Evolutionary conservation across 2,797 vertebrate genomes (phyloP).

Genomic region (Lithobates sylvaticus): DNA sequence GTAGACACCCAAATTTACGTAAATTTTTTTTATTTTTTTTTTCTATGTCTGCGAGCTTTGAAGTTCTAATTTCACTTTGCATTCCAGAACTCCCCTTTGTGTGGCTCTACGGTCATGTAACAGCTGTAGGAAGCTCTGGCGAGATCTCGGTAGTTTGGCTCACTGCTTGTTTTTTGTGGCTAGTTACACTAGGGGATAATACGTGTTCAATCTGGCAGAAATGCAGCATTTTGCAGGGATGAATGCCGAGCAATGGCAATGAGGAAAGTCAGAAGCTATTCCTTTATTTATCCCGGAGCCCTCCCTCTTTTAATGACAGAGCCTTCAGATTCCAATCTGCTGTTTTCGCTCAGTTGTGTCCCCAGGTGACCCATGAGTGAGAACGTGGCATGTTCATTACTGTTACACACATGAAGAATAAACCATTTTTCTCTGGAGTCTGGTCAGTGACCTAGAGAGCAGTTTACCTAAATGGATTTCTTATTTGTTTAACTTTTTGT

Average conservation of each 20-base stretch:
- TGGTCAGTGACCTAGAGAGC: not conserved
- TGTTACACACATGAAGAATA: not conserved
- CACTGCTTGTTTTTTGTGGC: conserved; percentile 39
- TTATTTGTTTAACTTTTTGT: not conserved
- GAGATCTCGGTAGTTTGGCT: conserved; percentile 42
- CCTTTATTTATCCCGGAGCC: not conserved
- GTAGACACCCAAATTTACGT: not conserved
- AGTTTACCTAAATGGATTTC: not conserved
- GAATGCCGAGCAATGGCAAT: conserved; percentile 17
- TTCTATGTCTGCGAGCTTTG: not conserved
- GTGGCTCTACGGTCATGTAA: conserved; percentile 28
- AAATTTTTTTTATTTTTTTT: not conserved
- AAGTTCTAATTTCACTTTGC: conserved; percentile 1
- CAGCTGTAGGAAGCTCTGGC: conserved; percentile 49
- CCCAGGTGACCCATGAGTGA: conserved; percentile 50
- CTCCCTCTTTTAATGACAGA: not conserved
- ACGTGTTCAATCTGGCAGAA: conserved; percentile 50
- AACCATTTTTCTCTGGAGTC: not conserved
- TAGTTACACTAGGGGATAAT: conserved; percentile 43
- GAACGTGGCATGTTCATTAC: conserved; percentile 45
- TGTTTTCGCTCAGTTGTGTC: conserved; percentile 26
- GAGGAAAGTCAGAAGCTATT: conserved; percentile 27
- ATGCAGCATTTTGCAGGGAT: conserved; percentile 24
- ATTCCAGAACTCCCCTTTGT: conserved; percentile 26
- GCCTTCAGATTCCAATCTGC: conserved; percentile 30